Evolutionary conservation across 2,888 invertebrate species (phyloP).

Genomic region (Odontomyia ornata): DNA sequence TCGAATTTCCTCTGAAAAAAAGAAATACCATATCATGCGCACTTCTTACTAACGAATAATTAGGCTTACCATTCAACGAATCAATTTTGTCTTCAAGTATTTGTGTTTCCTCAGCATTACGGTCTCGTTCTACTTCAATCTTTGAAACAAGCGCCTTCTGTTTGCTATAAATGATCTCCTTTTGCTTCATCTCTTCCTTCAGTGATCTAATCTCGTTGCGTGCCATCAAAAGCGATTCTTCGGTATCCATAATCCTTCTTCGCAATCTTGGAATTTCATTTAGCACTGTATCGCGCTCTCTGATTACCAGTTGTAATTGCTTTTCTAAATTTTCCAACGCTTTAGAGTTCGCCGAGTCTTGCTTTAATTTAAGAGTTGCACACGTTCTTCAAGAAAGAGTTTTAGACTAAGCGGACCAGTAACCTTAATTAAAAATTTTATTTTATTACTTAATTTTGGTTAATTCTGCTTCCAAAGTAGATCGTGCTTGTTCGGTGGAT

Average conservation of each 20-base stretch:
- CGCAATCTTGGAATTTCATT: conserved; percentile 54
- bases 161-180: conserved; percentile 58
- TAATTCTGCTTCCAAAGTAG: conserved; percentile 58
- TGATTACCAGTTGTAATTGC: conserved; percentile 57
- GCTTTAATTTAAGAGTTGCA: conserved; percentile 44
- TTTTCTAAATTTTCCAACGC: conserved; percentile 55
- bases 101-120: conserved; percentile 61
- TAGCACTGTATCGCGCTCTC: conserved; percentile 60
- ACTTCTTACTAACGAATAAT: no score
- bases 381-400: conserved; percentile 35
- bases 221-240: conserved; percentile 54
- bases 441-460: conserved; percentile 43
- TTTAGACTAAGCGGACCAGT: not conserved
- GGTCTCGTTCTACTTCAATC: conserved; percentile 58
- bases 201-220: conserved; percentile 61
- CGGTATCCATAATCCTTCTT: conserved; percentile 45
- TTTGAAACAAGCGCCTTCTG: conserved; percentile 56
- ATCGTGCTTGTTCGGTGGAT: conserved; percentile 56
- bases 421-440: no score
- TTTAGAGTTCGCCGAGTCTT: conserved; percentile 47
- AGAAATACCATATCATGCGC: no score
- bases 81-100: conserved; percentile 55
- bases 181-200: conserved; percentile 57
- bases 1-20: conserved; percentile 58
- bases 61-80: conserved; percentile 29